Conservation (phyloP, 2,113 vertebrate species). For the Crotalus helleri region DNA sequence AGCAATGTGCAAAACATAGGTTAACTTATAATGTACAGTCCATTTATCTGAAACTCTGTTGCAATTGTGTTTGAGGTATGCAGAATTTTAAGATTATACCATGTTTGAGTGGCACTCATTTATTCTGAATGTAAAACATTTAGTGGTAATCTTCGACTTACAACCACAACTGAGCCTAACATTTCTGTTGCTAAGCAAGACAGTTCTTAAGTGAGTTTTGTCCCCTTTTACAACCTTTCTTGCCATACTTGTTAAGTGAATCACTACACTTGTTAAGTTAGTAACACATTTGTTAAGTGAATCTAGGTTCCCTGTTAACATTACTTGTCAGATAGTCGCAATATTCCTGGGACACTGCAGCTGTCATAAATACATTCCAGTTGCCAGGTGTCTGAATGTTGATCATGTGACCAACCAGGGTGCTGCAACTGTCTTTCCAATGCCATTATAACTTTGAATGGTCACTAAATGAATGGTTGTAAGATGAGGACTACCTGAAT, state of each 20-base stretch:
- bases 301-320: background rate
- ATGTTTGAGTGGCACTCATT: background rate
- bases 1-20: background rate
- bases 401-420: background rate
- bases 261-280: background rate
- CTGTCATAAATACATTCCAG: too few species aligned
- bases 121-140: background rate
- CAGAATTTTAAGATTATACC: background rate
- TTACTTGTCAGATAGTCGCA: background rate
- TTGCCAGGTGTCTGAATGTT: background rate
- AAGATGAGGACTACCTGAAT: background rate
- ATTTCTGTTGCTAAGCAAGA: background rate
- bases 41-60: background rate
- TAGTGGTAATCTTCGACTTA: background rate
- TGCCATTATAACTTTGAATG: background rate
- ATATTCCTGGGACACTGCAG: background rate
- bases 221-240: background rate
- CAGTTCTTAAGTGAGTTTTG: background rate
- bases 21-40: background rate
- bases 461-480: background rate
- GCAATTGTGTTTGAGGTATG: background rate
- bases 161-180: background rate
- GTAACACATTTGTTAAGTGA: background rate
- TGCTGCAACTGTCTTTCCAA: background rate
- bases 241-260: background rate